Base-by-base conservation (phyloP, 2,888 invertebrate genomes). In the Callyntrura guangdongensis region DNA sequence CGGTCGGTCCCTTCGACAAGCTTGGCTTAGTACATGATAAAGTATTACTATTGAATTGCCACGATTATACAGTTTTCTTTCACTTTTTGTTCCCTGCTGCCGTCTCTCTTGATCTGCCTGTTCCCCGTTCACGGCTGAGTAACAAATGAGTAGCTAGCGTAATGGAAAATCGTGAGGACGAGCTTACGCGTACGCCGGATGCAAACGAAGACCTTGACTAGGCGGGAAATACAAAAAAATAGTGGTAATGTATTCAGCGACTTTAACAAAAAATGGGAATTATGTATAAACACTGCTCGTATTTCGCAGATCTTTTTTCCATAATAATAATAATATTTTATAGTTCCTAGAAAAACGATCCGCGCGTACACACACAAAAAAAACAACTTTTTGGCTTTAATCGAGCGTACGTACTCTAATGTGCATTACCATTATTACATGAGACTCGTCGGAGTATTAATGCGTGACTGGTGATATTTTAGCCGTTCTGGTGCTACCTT, bases 111-210 rank as follows among this genome's bases (percentile, higher is more conserved):
- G 49, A 61, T 61, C 79, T 69, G 36, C 69, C 53, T 59, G n/a
- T 82, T 82, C 81, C 69, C 53, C 45, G n/a, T 88, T 82, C 69
- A 88, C 69, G 87, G 69, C 81, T 79, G 77, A 86, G 79, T 86
- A 53, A 20, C 67, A 79, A 88, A 82, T 82, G 87, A 88, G 72
- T 69, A 67, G 81, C 36, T 81, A 53, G 61, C 59, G 61, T 88
- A 69, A 82, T 88, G 87, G 81, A 81, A 88, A 69, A 20, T 47
- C 59, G 53, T 22, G 61, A 79, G 81, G 59, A 88, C 79, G 53
- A 85, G 79, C 49, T 64, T 86, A 67, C 79, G 79, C 49, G 47
- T 86, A 67, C 79, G 67, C 86, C 86, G 86, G 86, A 86, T 79
- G 56, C 86, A 79, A 53, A 67, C 86, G 64, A 77, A 27, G 79